A percentile compares a stretch with the other conserved stretches of the same genome.
Conservation (phyloP, 1,140 invertebrate genomes). For the Bombus soroeensis region DNA sequence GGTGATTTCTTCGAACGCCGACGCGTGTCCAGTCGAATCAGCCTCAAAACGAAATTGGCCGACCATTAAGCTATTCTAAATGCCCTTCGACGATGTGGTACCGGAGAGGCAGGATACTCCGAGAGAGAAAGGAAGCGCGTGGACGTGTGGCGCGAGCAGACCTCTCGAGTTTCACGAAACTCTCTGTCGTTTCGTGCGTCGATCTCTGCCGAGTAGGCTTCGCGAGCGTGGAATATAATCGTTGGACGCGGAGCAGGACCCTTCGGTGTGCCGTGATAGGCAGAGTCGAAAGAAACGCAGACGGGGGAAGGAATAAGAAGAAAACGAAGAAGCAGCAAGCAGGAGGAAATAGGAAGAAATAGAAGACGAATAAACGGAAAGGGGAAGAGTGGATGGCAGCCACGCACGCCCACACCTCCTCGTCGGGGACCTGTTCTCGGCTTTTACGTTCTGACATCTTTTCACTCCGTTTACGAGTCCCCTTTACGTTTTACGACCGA, state of each 20-base stretch:
- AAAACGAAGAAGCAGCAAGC: background rate
- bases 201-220: background rate
- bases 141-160: background rate
- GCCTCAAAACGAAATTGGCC: conserved; percentile 13
- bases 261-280: too few species aligned
- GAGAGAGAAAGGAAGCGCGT: background rate
- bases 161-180: conserved; percentile 36
- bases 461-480: conserved; percentile 74
- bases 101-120: background rate
- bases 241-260: background rate
- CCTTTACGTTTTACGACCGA: conserved; percentile 77
- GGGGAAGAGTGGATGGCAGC: conserved; percentile 19
- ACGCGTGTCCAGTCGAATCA: conserved; percentile 26
- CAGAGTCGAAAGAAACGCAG: too few species aligned
- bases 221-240: background rate
- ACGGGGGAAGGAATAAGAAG: background rate
- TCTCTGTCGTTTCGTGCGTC: background rate
- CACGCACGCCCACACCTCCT: conserved; percentile 73
- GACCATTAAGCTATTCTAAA: conserved; percentile 28
- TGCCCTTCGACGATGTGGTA: conserved; percentile 3
- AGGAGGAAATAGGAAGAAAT: background rate
- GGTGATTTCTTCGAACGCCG: conserved; percentile 29
- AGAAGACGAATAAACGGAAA: conserved; percentile 10
- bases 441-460: conserved; percentile 72
- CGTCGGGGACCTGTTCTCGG: conserved; percentile 73